Base-by-base conservation (phyloP, 1,140 invertebrate species). In the Ephestia elutella region DNA sequence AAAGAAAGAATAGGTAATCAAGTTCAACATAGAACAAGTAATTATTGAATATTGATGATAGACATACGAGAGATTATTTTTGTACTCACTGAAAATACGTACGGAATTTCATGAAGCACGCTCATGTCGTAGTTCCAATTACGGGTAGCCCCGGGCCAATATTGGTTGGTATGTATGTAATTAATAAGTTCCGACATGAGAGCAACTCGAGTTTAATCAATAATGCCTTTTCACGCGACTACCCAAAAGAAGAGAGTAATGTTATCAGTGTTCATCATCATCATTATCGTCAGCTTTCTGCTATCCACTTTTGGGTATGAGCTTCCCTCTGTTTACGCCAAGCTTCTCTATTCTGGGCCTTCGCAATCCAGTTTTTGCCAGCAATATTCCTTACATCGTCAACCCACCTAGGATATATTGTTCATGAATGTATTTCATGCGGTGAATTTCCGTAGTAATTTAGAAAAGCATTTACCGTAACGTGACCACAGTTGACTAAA, bases 401-500 rank as follows among this genome's bases (percentile, higher is more conserved):
- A n/a, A n/a, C n/a, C n/a, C n/a, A n/a, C n/a, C n/a, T n/a, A n/a
- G n/a, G n/a, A n/a, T n/a, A n/a, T 25, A 25, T 25, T 25, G 7
- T 25, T 25, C n/a, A 25, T 25, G 21, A 25, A 25, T 25, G 7
- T 25, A 3, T 25, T 25, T 3, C 30, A 32, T 32, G 30, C 30
- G 30, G 13, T 44, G 13, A 4, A 15, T 1, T 17, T 44, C 2
- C 13, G 15, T 44, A 2, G 38, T 44, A 44, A 15, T 44, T 44
- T 44, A 44, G 38, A 44, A 44, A 44, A 17, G 38, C n/a, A 44
- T 10, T 44, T 44, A 44, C 38, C 5, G 13, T 44, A 44, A 44
- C 38, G 38, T 17, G 38, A 44, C 38, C 38, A 15, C 38, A 44
- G 38, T 44, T 44, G 15, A 44, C 38, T 44, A 44, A 44, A 44